Evolutionary conservation across 2,888 invertebrate species (phyloP).

Genomic region (Dynastes hyllus): DNA sequence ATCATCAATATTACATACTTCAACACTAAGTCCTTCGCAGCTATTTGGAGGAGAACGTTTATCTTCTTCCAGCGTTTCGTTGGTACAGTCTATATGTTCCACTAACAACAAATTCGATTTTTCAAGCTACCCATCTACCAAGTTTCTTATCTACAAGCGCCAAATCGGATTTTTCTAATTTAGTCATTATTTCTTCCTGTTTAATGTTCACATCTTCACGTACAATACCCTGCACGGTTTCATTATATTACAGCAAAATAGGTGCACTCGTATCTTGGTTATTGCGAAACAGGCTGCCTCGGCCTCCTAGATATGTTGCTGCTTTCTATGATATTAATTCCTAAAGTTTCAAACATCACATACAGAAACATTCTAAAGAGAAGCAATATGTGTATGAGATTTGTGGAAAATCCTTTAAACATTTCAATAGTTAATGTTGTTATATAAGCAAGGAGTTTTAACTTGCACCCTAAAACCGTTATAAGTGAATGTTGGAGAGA

Average conservation of each 20-base stretch:
- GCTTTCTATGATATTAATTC: too few species aligned
- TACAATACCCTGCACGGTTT: neutral
- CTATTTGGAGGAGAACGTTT: too few species aligned
- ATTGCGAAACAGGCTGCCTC: neutral
- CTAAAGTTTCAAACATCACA: neutral
- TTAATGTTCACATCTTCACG: neutral
- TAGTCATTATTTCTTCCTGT: neutral
- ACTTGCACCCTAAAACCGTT: too few species aligned
- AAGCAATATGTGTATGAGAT: neutral
- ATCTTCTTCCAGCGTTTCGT: too few species aligned
- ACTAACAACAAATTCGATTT: too few species aligned
- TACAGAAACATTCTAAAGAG: neutral
- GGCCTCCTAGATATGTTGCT: too few species aligned
- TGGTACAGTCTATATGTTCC: too few species aligned
- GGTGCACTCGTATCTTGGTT: neutral
- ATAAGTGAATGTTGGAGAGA: too few species aligned
- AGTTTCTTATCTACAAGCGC: neutral
- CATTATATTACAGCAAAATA: neutral
- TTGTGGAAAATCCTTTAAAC: neutral
- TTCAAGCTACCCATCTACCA: too few species aligned
- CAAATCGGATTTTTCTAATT: neutral
- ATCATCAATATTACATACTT: neutral
- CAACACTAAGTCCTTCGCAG: neutral
- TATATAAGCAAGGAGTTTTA: too few species aligned
- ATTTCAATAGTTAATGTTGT: too few species aligned